Evolutionary conservation across 2,797 vertebrate species (phyloP).

Genomic region (Pipistrellus nathusii): DNA sequence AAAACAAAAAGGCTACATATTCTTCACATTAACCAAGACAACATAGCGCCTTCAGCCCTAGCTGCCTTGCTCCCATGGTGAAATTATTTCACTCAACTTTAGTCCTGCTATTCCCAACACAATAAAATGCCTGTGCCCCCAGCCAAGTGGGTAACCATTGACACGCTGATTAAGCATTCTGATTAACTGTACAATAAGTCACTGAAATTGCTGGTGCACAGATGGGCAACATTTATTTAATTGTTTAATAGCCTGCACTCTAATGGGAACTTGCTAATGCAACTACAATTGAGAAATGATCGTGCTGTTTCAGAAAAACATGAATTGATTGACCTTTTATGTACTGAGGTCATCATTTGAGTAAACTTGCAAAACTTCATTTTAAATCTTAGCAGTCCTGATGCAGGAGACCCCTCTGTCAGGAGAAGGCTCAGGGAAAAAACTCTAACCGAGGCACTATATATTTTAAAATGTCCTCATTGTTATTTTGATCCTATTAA

Average conservation of each 20-base stretch:
- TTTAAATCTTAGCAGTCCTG: not conserved
- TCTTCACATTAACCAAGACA: slow-evolving; percentile 26
- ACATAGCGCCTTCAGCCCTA: slow-evolving; percentile 29
- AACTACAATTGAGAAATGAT: slow-evolving; percentile 63
- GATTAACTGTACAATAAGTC: slow-evolving; percentile 76
- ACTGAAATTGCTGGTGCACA: slow-evolving; percentile 70
- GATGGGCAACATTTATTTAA: slow-evolving; percentile 76
- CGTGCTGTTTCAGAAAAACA: slow-evolving; percentile 59
- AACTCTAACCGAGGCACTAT: not conserved
- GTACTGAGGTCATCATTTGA: not conserved
- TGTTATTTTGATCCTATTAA: not conserved
- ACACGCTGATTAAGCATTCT: slow-evolving; percentile 75
- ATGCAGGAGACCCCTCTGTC: not conserved
- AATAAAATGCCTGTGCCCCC: slow-evolving; percentile 56
- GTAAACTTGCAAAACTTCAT: slow-evolving; percentile 6
- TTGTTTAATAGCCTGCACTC: slow-evolving; percentile 79
- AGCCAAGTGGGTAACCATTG: slow-evolving; percentile 58
- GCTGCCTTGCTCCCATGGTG: slow-evolving; percentile 46
- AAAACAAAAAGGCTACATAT: not conserved
- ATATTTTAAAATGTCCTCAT: not conserved
- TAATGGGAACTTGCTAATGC: slow-evolving; percentile 55
- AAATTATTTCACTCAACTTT: slow-evolving; percentile 70
- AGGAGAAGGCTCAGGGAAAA: not conserved
- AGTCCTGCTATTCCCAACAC: slow-evolving; percentile 53
- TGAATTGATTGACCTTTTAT: slow-evolving; percentile 47